Evolutionary conservation across 2,113 vertebrate genomes (phyloP).

Genomic region (Centropristis striata): DNA sequence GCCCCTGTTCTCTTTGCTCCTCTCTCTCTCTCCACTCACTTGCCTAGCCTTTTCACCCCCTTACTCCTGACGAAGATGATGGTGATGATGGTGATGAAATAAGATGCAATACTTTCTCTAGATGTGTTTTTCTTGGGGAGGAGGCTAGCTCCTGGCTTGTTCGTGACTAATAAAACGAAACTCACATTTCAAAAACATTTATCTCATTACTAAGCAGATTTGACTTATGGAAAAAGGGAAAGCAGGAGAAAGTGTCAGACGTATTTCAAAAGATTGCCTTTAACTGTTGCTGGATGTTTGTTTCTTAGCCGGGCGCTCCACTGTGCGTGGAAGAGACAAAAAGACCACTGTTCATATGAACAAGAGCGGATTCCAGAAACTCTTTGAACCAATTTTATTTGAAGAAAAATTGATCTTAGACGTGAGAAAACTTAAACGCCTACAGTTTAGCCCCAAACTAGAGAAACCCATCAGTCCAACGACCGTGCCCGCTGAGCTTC

Average conservation of each 20-base stretch:
- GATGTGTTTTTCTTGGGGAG: slow-evolving; percentile 83
- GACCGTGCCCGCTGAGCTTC: slow-evolving; percentile 6
- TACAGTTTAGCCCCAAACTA: slow-evolving; percentile 50
- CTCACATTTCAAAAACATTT: slow-evolving; percentile 85
- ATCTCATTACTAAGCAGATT: slow-evolving; percentile 87
- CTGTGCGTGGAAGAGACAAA: slow-evolving; percentile 38
- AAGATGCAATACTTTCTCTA: slow-evolving; percentile 86
- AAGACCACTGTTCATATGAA: slow-evolving; percentile 62
- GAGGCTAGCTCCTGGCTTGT: slow-evolving; percentile 86
- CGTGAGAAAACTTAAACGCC: neutral
- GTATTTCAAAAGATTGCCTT: slow-evolving; percentile 68
- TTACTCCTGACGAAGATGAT: slow-evolving; percentile 85
- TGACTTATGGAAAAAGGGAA: slow-evolving; percentile 68
- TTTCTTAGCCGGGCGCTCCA: slow-evolving; percentile 36
- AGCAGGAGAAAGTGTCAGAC: slow-evolving; percentile 59
- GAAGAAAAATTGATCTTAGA: slow-evolving; percentile 35
- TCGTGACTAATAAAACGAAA: slow-evolving; percentile 86
- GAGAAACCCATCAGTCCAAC: slow-evolving; percentile 22
- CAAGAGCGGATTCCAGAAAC: slow-evolving; percentile 34
- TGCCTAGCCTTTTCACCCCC: slow-evolving; percentile 86
- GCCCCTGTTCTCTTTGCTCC: slow-evolving; percentile 61
- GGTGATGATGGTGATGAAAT: slow-evolving; percentile 88
- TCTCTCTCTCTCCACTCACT: slow-evolving; percentile 67
- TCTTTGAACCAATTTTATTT: slow-evolving; percentile 34
- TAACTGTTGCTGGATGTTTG: slow-evolving; percentile 79